Evolutionary conservation across 30 jellyfish, hydroid and myxozoan species (phyloP), one percentile per base, ranked within the genome.

Genomic region (Turritopsis rubra): DNA sequence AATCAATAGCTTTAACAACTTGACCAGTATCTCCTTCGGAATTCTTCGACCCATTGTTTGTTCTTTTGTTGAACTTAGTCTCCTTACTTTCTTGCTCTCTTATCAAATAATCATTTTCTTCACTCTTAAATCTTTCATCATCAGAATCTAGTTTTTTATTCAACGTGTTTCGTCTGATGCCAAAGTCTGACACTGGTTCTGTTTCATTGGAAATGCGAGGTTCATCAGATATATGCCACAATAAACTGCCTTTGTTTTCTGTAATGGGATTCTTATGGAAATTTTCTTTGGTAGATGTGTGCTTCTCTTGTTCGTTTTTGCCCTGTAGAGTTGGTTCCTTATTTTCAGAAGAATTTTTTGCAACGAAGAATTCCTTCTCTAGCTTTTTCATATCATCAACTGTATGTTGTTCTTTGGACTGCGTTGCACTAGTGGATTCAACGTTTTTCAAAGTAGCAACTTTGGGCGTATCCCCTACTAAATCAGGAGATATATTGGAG

Each of bases 101-200:
- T 23, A 68, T 68, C 31, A n/a, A 60, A 65, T 80, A 80, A n/a
- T 80, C 81, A 0, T 18, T 65, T 52, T 52, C 87, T 23, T 80
- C 87, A 19, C 68, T 68, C 53, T 80, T 80, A 18, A 52, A 52
- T 28, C 82, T 80, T 54, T 80, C 87, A 20, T 53, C 77, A 27
- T 1, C 30, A 68, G 31, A n/a, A 27, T 68, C 30, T 68, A 7
- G 77, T 68, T 68, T 68, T 19, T n/a, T n/a, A 23, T 68, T 23
- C 28, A 68, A 8, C 30, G 8, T 27, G 19, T 68, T 19, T 0
- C 30, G 9, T 68, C 30, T 68, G 60, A 41, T 41, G 60, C 60
- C 60, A 13, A 41, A 41, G 60, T 41, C 60, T 3, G 60, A 41
- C 5, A 41, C 60, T 41, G 13, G 60, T 41, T 41, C 60, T 41